Evolutionary conservation across 2,888 invertebrate genomes (phyloP).

Genomic region (Drosophila borborema): DNA sequence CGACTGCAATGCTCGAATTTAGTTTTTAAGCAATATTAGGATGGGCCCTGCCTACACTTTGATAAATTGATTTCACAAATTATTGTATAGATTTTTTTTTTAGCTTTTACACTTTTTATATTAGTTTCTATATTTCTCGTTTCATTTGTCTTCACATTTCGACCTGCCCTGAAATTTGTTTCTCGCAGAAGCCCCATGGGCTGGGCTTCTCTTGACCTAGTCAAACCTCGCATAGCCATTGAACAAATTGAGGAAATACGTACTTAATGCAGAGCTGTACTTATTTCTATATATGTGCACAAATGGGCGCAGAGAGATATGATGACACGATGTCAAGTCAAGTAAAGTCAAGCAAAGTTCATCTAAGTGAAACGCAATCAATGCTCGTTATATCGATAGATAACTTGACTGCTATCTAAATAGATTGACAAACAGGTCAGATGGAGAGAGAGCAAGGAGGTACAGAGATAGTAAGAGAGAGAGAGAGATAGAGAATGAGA

Average conservation of each 20-base stretch:
- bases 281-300: neutral
- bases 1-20: neutral
- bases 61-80: neutral
- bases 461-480: neutral
- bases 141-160: neutral
- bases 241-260: conserved; percentile 8
- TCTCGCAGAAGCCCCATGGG: conserved; percentile 3
- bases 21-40: neutral
- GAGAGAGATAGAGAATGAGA: neutral
- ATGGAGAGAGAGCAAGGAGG: neutral
- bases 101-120: neutral
- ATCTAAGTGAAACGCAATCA: conserved; percentile 9
- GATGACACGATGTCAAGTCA: conserved; percentile 1
- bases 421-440: conserved; percentile 12
- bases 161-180: conserved; percentile 5
- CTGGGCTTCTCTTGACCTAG: conserved; percentile 5
- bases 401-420: conserved; percentile 10
- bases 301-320: neutral
- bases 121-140: neutral
- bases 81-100: neutral
- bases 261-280: neutral
- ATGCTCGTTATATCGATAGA: conserved; percentile 2
- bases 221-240: neutral
- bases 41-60: neutral
- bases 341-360: neutral